phyloP scores from a whole-genome alignment of 2,888 invertebrate species.

The Proisotoma minuta region DNA sequence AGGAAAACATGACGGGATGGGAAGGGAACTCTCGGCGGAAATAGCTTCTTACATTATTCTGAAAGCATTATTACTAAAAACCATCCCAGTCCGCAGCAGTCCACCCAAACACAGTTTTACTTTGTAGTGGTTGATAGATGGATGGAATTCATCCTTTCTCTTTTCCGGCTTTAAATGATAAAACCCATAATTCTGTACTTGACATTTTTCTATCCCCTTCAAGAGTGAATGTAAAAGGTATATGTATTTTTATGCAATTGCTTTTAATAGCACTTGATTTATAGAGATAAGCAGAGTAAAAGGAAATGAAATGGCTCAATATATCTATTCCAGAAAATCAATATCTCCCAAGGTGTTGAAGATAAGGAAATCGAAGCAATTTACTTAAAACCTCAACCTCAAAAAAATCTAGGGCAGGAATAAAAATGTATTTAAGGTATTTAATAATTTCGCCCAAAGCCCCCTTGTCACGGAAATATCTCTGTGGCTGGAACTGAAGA shows the following conservation, averaged over 20 bases:
- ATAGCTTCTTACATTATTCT: constrained; percentile 9
- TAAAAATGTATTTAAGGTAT: neutral
- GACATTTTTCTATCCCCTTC: neutral
- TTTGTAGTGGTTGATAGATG: neutral
- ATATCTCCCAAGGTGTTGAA: no score
- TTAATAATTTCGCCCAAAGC: constrained; percentile 2
- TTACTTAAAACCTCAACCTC: neutral
- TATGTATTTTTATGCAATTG: no score
- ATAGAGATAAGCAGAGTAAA: no score
- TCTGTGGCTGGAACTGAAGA: no score
- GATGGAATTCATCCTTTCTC: neutral
- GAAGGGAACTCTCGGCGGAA: constrained; percentile 1
- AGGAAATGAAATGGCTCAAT: no score
- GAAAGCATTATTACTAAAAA: constrained; percentile 1
- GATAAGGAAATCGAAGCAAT: neutral
- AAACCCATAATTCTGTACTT: neutral
- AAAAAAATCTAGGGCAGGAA: neutral
- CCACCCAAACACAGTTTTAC: no score
- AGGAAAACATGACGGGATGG: neutral
- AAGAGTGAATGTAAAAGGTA: no score
- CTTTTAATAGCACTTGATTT: no score
- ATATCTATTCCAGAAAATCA: no score
- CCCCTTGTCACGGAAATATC: no score
- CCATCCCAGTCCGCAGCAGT: neutral
- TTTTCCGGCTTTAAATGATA: neutral